Evolutionary conservation across 2,888 invertebrate species (phyloP).

Genomic region (Blera fallax): DNA sequence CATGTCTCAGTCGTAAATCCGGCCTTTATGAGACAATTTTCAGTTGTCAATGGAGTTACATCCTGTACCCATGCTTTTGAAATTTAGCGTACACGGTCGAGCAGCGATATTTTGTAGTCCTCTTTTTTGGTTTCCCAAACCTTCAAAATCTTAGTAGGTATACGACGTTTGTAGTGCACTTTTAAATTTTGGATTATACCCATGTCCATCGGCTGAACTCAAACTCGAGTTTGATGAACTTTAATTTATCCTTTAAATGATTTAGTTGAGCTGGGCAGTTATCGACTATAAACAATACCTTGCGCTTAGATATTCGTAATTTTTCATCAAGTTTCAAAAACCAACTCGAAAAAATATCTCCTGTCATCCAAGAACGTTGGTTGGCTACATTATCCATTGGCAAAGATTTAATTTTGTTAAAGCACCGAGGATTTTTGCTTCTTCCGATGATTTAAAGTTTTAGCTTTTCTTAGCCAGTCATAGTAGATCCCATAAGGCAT

Average conservation of each 20-base stretch:
- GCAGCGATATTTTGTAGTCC: slow-evolving; percentile 11
- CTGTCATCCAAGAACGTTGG: neutral
- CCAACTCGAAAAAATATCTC: neutral
- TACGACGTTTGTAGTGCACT: neutral
- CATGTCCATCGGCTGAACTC: too few species aligned
- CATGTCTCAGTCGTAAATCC: too few species aligned
- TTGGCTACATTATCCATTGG: too few species aligned
- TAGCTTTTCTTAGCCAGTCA: too few species aligned
- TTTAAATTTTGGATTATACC: slow-evolving; percentile 28
- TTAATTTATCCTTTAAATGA: slow-evolving; percentile 16
- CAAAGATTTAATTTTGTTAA: too few species aligned
- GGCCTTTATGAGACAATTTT: slow-evolving; percentile 10
- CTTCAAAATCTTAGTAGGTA: neutral
- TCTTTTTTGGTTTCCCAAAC: neutral
- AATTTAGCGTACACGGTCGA: too few species aligned
- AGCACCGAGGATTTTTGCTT: too few species aligned
- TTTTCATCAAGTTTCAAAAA: slow-evolving; percentile 11
- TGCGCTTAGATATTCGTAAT: slow-evolving; percentile 14
- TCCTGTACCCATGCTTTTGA: slow-evolving; percentile 9
- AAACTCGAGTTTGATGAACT: too few species aligned
- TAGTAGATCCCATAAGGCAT: too few species aligned
- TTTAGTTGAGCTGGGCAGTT: too few species aligned
- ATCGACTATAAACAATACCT: neutral
- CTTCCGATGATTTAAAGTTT: too few species aligned
- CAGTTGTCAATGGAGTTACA: slow-evolving; percentile 16